Conservation (phyloP, 2,888 invertebrate genomes). For the Yponomeuta sedellus region DNA sequence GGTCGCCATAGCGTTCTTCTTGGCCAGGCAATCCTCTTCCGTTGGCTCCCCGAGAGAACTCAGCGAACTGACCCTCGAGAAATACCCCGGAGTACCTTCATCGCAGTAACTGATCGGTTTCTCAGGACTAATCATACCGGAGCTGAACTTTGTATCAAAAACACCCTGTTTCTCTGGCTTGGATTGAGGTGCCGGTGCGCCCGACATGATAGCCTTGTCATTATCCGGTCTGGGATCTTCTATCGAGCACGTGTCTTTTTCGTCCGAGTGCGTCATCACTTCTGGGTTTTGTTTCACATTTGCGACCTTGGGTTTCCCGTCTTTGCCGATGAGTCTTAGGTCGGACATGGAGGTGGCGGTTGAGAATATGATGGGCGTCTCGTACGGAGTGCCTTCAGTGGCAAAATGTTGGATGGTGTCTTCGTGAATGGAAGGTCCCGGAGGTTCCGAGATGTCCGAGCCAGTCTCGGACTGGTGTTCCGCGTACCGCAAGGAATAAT, state of each 20-base stretch:
- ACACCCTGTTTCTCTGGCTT: constrained; percentile 46
- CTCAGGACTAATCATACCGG: constrained; percentile 85
- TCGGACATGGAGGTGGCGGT: constrained; percentile 94
- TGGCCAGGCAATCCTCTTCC: constrained; percentile 60
- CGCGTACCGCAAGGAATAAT: constrained; percentile 92
- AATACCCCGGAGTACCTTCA: constrained; percentile 90
- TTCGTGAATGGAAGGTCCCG: constrained; percentile 76
- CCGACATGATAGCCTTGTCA: constrained; percentile 54
- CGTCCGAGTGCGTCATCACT: constrained; percentile 69
- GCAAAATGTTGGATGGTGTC: constrained; percentile 94
- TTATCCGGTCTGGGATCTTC: constrained; percentile 67
- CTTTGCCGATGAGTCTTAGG: constrained; percentile 77
- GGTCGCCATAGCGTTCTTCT: constrained; percentile 64
- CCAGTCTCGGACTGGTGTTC: constrained; percentile 85
- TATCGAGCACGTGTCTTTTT: constrained; percentile 67
- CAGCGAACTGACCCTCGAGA: constrained; percentile 80
- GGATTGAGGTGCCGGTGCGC: constrained; percentile 43
- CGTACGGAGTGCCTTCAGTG: constrained; percentile 93
- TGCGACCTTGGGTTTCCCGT: constrained; percentile 46
- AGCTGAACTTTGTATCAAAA: constrained; percentile 76
- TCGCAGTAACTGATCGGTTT: constrained; percentile 90
- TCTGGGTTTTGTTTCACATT: constrained; percentile 61
- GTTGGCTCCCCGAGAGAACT: constrained; percentile 77
- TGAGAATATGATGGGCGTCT: constrained; percentile 88
- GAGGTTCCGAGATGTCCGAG: constrained; percentile 69